phyloP scores from a whole-genome alignment of 2,797 vertebrate species.

The Alosa sapidissima region DNA sequence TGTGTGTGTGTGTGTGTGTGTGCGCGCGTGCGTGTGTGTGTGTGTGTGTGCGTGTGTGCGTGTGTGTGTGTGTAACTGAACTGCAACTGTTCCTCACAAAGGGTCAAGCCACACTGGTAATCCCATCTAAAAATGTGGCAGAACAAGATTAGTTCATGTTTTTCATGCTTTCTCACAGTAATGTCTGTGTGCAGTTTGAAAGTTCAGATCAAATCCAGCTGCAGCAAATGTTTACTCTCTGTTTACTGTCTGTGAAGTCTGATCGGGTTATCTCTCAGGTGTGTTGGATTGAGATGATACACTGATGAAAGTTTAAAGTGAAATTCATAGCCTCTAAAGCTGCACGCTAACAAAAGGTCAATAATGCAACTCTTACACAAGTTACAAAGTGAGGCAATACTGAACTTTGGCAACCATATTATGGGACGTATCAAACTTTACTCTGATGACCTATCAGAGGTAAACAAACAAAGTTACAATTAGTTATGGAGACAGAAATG shows the following conservation, averaged over 20 bases:
- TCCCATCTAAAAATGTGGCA: not conserved
- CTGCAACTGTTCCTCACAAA: not conserved
- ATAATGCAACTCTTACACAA: not conserved
- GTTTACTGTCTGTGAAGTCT: not conserved
- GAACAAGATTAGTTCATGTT: not conserved
- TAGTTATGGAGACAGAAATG: no score
- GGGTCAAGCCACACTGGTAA: not conserved
- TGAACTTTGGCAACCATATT: not conserved
- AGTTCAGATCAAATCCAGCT: not conserved
- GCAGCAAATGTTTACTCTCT: not conserved
- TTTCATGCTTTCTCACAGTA: not conserved
- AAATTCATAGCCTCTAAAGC: not conserved
- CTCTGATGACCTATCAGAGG: not conserved
- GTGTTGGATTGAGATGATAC: not conserved
- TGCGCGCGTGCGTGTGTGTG: not conserved
- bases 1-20: constrained; percentile 23
- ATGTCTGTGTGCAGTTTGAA: not conserved
- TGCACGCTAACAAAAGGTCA: not conserved
- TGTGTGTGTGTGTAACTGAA: not conserved
- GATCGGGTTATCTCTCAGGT: not conserved
- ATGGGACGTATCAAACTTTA: not conserved
- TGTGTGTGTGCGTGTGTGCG: not conserved
- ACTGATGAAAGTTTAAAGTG: not conserved
- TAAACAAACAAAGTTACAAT: not conserved
- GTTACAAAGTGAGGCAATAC: not conserved